phyloP scores from a whole-genome alignment of 1,140 invertebrate species.

The Macrosteles quadrilineatus region DNA sequence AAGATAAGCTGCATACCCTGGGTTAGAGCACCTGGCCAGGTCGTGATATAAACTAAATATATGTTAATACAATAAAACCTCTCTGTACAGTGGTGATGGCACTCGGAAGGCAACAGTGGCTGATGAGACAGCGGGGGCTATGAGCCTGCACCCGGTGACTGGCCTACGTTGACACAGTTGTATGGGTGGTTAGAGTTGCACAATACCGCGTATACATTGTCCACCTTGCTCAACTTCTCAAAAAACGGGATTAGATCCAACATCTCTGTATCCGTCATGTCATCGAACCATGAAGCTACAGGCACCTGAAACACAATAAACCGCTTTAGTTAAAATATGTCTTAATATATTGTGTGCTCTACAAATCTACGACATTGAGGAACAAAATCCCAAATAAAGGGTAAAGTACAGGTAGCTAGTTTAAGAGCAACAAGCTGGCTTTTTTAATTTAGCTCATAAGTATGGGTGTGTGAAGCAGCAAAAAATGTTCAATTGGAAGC shows the following conservation, averaged over 20 bases:
- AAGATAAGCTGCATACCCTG: constrained; percentile 6
- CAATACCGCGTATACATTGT: constrained; percentile 90
- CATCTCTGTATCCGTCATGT: constrained; percentile 93
- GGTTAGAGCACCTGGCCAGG: neutral
- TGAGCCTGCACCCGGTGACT: constrained; percentile 8
- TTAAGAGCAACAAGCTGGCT: too few relatives aligned
- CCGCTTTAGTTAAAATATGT: neutral
- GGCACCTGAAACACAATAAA: constrained; percentile 71
- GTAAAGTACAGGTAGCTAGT: too few relatives aligned
- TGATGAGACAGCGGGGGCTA: constrained; percentile 15
- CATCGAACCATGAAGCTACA: constrained; percentile 97
- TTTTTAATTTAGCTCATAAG: too few relatives aligned
- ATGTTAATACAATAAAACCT: constrained; percentile 24
- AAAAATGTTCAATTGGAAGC: too few relatives aligned
- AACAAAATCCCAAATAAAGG: too few relatives aligned
- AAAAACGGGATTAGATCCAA: constrained; percentile 95
- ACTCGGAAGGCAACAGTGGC: constrained; percentile 39
- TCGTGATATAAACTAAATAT: constrained; percentile 11
- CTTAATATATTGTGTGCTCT: neutral
- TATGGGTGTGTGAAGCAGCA: too few relatives aligned
- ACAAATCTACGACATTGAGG: neutral
- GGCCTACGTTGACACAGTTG: constrained; percentile 13
- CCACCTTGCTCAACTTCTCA: constrained; percentile 91
- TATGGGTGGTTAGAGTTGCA: constrained; percentile 82
- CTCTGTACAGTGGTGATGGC: constrained; percentile 15